Evolutionary conservation across 2,888 invertebrate species (phyloP).

Genomic region (Mythimna vitellina): DNA sequence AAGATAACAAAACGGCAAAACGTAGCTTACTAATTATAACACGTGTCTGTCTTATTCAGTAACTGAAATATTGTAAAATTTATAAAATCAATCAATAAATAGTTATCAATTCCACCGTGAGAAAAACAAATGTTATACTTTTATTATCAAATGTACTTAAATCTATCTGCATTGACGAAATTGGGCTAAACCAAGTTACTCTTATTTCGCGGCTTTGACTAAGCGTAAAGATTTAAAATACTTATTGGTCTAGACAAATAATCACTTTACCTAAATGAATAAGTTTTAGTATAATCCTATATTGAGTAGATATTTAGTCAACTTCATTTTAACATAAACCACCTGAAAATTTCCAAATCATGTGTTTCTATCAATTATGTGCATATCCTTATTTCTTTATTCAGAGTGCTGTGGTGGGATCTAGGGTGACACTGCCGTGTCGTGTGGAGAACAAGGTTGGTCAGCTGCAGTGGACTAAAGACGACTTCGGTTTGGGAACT

Average conservation of each 20-base stretch:
- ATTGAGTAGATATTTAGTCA: background rate
- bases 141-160: background rate
- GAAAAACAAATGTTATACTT: background rate
- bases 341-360: too few species aligned
- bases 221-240: constrained; percentile 5
- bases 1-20: background rate
- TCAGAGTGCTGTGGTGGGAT: constrained; percentile 96
- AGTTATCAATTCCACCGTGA: background rate
- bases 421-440: constrained; percentile 97
- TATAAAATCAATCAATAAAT: background rate
- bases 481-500: constrained; percentile 98
- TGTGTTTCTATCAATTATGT: too few species aligned
- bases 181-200: background rate
- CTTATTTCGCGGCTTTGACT: background rate
- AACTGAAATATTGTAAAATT: background rate
- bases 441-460: constrained; percentile 96
- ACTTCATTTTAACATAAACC: background rate
- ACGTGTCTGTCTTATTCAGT: too few species aligned
- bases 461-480: constrained; percentile 98
- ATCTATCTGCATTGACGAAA: background rate
- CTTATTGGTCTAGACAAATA: constrained; percentile 10
- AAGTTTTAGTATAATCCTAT: background rate
- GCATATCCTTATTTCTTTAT: constrained; percentile 6
- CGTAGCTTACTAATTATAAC: too few species aligned
- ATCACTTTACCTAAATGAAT: background rate